These are phyloP conservation scores for Syngnathoides biaculeatus DNA, from an alignment of 2,113 vertebrate species.

Conservation along the genomic window DNA sequence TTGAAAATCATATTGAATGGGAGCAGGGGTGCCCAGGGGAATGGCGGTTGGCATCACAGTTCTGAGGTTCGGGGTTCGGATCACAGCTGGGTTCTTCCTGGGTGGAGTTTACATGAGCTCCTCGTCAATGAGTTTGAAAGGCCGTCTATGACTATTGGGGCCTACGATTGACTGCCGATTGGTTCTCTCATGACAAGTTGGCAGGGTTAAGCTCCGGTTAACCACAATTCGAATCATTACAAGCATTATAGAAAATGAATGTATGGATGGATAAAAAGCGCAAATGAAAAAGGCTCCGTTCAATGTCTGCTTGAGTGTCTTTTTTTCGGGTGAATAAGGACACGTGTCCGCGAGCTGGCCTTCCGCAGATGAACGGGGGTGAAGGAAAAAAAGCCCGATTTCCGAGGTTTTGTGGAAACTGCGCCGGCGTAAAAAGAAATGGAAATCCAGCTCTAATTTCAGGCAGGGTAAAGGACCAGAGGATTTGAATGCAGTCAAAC, in stretches of 20 bases:
- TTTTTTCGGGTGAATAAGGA: constrained; percentile 29
- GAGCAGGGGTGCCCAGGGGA: not conserved
- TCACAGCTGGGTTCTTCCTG: not conserved
- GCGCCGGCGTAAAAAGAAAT: constrained; percentile 12
- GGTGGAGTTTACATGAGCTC: no score
- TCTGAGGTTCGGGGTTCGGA: no score
- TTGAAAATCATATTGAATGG: not conserved
- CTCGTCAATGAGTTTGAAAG: no score
- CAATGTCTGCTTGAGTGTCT: constrained; percentile 25
- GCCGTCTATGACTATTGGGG: no score
- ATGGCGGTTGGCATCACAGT: no score
- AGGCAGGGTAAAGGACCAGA: constrained; percentile 11
- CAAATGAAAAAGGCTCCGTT: constrained; percentile 11
- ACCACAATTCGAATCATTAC: not conserved
- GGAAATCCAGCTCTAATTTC: constrained; percentile 8
- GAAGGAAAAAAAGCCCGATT: constrained; percentile 18
- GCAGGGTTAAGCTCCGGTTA: no score
- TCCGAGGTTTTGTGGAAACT: constrained; percentile 23
- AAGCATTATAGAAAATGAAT: not conserved
- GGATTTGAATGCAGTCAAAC: constrained; percentile 29
- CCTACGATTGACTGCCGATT: no score
- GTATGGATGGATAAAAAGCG: not conserved
- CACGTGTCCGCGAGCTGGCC: constrained; percentile 36
- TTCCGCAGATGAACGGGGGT: constrained; percentile 12
- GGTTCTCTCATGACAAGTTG: no score